These are phyloP conservation scores for Polydrusus cervinus DNA, from an alignment of 2,888 invertebrate genomes.

Conservation along the genomic window DNA sequence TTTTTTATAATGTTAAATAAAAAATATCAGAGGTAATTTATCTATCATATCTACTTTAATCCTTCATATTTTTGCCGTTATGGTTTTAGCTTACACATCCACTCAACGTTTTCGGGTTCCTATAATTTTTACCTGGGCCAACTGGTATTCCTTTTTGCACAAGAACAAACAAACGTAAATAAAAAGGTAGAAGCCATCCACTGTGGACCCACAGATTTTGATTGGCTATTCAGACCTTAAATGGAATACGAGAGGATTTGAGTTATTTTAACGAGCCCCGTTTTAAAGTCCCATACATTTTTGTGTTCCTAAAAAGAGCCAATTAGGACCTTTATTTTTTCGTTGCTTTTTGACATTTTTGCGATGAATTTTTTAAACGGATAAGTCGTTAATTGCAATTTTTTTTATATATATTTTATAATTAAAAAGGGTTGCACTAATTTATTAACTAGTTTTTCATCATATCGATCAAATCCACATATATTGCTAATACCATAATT, in stretches of 20 bases:
- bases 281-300: conserved; percentile 25
- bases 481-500: too few species aligned
- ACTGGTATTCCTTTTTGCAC: conserved; percentile 36
- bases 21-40: too few species aligned
- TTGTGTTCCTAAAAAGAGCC: conserved; percentile 38
- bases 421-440: too few species aligned
- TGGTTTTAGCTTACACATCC: neutral
- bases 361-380: neutral
- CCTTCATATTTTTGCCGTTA: neutral
- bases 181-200: conserved; percentile 31
- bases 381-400: too few species aligned
- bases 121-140: conserved; percentile 22
- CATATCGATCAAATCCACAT: too few species aligned
- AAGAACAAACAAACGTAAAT: conserved; percentile 18
- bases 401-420: too few species aligned
- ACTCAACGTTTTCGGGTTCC: neutral
- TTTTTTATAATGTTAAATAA: too few species aligned
- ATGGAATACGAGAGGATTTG: conserved; percentile 30
- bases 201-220: conserved; percentile 38
- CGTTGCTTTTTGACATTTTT: neutral
- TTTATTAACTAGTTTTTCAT: too few species aligned
- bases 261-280: conserved; percentile 45
- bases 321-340: conserved; percentile 38
- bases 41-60: too few species aligned
- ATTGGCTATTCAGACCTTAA: conserved; percentile 43